phyloP scores from a whole-genome alignment of 1,140 invertebrate species.

The Thrips palmi region DNA sequence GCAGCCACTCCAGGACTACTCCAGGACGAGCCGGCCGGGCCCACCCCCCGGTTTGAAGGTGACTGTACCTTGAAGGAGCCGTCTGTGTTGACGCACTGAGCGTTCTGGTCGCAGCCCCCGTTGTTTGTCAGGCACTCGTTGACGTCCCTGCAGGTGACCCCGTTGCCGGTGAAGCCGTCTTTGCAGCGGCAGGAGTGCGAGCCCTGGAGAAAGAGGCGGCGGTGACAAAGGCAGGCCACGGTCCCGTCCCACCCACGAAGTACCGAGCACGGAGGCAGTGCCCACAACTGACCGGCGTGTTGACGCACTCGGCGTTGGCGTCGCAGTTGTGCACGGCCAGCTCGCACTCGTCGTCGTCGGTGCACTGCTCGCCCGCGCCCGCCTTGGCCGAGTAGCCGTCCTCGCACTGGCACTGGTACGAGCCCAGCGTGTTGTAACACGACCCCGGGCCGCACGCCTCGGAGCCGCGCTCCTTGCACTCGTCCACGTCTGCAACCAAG shows the following conservation, averaged over 20 bases:
- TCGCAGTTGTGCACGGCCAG: constrained; percentile 62
- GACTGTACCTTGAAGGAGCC: constrained; percentile 33
- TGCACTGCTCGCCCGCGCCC: constrained; percentile 45
- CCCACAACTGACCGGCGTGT: constrained; percentile 37
- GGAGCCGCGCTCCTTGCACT: constrained; percentile 44
- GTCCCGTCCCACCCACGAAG: neutral
- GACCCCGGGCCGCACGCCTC: constrained; percentile 49
- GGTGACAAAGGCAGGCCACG: constrained; percentile 1
- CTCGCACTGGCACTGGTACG: constrained; percentile 56
- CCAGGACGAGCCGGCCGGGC: no score
- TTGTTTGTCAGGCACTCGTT: constrained; percentile 67
- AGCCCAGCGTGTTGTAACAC: constrained; percentile 70
- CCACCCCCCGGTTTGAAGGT: no score
- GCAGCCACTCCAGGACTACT: no score
- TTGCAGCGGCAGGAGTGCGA: constrained; percentile 67
- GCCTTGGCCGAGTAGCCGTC: constrained; percentile 69
- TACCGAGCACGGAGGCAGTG: neutral
- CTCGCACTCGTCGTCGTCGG: constrained; percentile 69
- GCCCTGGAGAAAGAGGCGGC: constrained; percentile 27
- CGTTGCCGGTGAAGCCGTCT: constrained; percentile 70
- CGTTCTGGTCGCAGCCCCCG: constrained; percentile 66
- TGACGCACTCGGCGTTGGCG: constrained; percentile 61
- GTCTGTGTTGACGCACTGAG: constrained; percentile 58
- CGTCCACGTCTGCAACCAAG: constrained; percentile 40
- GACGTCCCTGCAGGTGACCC: constrained; percentile 48